Percentiles rank a stretch among this genome's conserved stretches.
Evolutionary conservation across 2,797 vertebrate species (phyloP).

Genomic region (Pangasius macronema): DNA sequence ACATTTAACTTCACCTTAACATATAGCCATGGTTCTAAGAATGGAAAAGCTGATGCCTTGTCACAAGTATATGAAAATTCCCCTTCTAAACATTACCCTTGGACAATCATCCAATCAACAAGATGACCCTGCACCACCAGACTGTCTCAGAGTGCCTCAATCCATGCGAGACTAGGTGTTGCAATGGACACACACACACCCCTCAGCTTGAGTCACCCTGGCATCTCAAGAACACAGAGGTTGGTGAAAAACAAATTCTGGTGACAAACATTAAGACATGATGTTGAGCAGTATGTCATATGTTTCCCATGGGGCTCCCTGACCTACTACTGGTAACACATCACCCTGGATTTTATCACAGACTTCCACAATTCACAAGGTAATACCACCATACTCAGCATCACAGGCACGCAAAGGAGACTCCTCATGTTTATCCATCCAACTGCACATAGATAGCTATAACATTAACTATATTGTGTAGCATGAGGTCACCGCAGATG

Average conservation of each 20-base stretch:
- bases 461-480: not conserved
- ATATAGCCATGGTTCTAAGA: not conserved
- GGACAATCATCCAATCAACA: not conserved
- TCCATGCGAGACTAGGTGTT: not conserved
- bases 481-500: not conserved
- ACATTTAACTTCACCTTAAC: not conserved
- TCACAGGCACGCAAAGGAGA: not conserved
- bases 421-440: not conserved
- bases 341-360: not conserved
- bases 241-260: not conserved
- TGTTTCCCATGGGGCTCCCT: not conserved
- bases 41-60: not conserved
- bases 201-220: not conserved
- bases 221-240: not conserved
- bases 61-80: not conserved
- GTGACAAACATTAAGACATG: not conserved
- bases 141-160: too few species aligned
- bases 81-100: not conserved
- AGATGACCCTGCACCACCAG: not conserved
- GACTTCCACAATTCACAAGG: not conserved
- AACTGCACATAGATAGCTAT: not conserved
- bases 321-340: not conserved
- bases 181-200: not conserved
- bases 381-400: not conserved
- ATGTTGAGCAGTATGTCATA: not conserved